phyloP scores from a whole-genome alignment of 92 coral and sea anemone species.

The Parazoanthus darwini region DNA sequence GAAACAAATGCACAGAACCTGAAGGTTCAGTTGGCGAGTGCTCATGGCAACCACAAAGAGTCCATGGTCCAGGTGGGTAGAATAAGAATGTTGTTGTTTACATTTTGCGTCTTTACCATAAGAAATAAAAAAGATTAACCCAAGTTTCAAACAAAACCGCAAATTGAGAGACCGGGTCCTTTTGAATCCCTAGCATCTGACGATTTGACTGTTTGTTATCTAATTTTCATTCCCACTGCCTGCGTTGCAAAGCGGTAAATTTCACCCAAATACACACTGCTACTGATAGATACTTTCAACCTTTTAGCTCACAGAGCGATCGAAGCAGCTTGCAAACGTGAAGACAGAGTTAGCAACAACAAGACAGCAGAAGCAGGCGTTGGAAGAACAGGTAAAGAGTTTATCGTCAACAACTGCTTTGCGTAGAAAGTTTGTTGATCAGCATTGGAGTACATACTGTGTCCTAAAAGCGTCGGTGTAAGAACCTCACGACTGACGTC shows the following conservation, averaged over 20 bases:
- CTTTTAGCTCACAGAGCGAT: slow-evolving; percentile 75
- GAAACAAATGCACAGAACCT: slow-evolving; percentile 86
- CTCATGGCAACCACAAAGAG: slow-evolving; percentile 94
- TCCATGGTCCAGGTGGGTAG: slow-evolving; percentile 86
- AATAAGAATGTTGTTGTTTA: background rate
- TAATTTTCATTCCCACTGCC: background rate
- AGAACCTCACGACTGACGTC: too few relatives aligned
- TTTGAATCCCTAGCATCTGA: background rate
- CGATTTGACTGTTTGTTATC: background rate
- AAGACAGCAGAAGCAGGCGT: slow-evolving; percentile 78
- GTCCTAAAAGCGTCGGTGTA: too few relatives aligned
- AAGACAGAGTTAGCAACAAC: slow-evolving; percentile 87
- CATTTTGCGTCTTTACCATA: too few relatives aligned
- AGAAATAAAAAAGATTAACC: too few relatives aligned
- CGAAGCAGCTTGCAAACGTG: slow-evolving; percentile 84
- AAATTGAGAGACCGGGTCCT: too few relatives aligned
- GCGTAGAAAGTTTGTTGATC: background rate
- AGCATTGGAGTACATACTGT: too few relatives aligned
- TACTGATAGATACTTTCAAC: background rate
- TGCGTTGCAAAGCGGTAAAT: background rate
- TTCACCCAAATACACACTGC: background rate
- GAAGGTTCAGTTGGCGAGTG: slow-evolving; percentile 86
- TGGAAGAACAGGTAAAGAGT: slow-evolving; percentile 83
- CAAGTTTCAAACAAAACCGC: too few relatives aligned
- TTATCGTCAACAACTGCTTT: background rate